These are phyloP conservation scores for Hipposideros larvatus DNA, from an alignment of 2,797 vertebrate genomes.

Conservation along the genomic window DNA sequence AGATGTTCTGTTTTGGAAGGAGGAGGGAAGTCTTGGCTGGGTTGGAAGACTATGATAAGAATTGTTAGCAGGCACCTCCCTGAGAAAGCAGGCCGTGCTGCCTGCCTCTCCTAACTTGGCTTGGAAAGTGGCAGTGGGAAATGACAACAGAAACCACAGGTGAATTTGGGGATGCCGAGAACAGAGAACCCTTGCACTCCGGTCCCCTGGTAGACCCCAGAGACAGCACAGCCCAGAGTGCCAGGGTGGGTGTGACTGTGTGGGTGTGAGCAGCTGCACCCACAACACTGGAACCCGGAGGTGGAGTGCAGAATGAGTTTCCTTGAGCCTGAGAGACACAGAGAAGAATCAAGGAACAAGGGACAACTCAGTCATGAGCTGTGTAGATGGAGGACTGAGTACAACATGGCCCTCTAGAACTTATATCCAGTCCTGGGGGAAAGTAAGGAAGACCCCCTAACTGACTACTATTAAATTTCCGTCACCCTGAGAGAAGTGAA, in stretches of 20 bases:
- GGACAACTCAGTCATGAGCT: not conserved
- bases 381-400: not conserved
- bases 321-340: not conserved
- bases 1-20: not conserved
- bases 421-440: not conserved
- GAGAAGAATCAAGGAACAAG: not conserved
- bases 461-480: not conserved
- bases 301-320: not conserved
- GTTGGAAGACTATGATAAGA: not conserved
- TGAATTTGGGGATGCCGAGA: not conserved
- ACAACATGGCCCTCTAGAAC: not conserved
- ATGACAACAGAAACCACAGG: not conserved
- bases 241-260: not conserved
- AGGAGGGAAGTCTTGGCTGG: not conserved
- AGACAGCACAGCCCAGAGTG: not conserved
- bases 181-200: not conserved
- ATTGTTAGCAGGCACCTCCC: not conserved
- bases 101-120: not conserved
- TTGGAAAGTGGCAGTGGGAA: not conserved
- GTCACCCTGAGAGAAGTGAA: not conserved
- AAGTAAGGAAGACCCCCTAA: not conserved
- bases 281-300: not conserved
- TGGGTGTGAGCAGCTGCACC: not conserved
- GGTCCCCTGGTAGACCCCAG: not conserved
- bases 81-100: not conserved